Percentiles rank a stretch among this genome's conserved stretches.
phyloP scores from a whole-genome alignment of 2,888 invertebrate species.

The Odontothrips loti region DNA sequence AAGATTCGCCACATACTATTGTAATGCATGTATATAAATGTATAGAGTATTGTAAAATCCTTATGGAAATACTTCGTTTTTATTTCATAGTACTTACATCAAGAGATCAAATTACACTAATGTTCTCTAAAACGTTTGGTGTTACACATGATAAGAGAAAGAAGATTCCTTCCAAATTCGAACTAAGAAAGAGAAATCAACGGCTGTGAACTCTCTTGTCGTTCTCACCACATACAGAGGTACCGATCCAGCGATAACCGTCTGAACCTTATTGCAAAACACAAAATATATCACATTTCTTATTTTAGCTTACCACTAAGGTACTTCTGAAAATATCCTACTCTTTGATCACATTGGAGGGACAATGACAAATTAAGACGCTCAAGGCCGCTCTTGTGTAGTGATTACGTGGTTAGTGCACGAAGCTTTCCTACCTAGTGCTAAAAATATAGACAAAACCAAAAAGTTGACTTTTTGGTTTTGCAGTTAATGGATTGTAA shows the following conservation, averaged over 20 bases:
- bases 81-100: neutral
- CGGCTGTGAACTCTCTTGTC: neutral
- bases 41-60: neutral
- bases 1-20: no score
- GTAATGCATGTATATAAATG: no score
- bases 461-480: no score
- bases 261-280: neutral
- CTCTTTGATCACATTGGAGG: neutral
- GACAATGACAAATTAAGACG: neutral
- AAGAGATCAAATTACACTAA: neutral
- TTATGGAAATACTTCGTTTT: neutral
- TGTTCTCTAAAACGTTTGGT: neutral
- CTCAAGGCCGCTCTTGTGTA: no score
- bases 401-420: no score
- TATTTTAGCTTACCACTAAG: neutral
- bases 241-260: constrained; percentile 10
- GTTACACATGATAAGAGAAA: no score
- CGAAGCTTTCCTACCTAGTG: no score
- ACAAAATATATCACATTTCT: constrained; percentile 14
- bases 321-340: neutral
- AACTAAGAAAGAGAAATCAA: neutral
- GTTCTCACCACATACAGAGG: neutral
- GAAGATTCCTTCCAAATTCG: neutral
- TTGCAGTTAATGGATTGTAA: neutral
- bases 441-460: no score